phyloP scores from a whole-genome alignment of 2,797 vertebrate genomes.

The Sebastes glaucus region DNA sequence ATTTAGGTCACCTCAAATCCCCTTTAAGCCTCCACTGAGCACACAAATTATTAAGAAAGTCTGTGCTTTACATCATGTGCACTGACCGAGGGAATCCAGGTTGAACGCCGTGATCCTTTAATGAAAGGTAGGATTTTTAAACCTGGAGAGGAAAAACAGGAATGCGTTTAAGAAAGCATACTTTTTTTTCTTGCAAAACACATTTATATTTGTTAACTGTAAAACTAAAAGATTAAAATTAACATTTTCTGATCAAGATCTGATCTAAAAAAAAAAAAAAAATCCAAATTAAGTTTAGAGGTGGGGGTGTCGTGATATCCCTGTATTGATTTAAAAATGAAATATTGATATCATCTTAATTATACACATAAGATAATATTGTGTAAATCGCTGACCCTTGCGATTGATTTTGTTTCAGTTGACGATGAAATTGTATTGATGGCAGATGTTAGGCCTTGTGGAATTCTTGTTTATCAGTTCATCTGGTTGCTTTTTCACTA shows the following conservation, averaged over 20 bases:
- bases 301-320: too few species aligned
- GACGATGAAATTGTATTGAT: too few species aligned
- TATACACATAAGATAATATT: too few species aligned
- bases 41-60: slow-evolving; percentile 28
- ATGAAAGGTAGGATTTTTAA: slow-evolving; percentile 38
- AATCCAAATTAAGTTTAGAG: not conserved
- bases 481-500: too few species aligned
- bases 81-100: slow-evolving; percentile 18
- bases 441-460: too few species aligned
- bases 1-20: slow-evolving; percentile 35
- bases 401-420: too few species aligned
- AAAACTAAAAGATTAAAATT: not conserved
- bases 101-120: slow-evolving; percentile 12
- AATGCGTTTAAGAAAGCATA: not conserved
- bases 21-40: slow-evolving; percentile 25
- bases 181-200: not conserved
- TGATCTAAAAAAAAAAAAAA: not conserved
- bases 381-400: too few species aligned
- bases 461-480: too few species aligned
- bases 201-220: not conserved
- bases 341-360: too few species aligned
- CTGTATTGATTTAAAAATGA: too few species aligned
- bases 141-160: slow-evolving; percentile 1
- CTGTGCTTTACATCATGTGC: slow-evolving; percentile 18
- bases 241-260: not conserved